These are phyloP conservation scores for Intellagama lesueurii DNA, from an alignment of 2,797 vertebrate genomes.

Conservation along the genomic window DNA sequence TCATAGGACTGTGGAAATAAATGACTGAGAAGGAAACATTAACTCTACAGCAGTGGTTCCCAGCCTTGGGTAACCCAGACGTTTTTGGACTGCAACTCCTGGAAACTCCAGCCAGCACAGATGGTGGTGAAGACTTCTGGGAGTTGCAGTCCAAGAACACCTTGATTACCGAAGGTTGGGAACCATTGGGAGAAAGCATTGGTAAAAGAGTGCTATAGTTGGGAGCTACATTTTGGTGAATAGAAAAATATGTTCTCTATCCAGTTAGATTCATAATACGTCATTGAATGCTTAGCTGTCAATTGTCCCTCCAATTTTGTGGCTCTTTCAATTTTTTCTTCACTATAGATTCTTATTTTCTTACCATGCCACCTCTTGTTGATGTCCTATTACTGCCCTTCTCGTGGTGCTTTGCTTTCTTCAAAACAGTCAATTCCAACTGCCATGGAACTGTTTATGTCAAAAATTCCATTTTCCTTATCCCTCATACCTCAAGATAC, in stretches of 20 bases:
- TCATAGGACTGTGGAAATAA: not conserved
- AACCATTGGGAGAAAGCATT: not conserved
- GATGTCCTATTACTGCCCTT: not conserved
- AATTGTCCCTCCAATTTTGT: not conserved
- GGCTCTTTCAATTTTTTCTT: not conserved
- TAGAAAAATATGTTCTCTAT: not conserved
- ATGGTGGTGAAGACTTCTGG: too few species aligned
- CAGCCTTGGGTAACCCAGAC: too few species aligned
- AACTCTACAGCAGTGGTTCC: too few species aligned
- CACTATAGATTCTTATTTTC: not conserved
- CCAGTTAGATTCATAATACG: conserved; percentile 6
- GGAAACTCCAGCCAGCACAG: too few species aligned
- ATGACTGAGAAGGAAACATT: not conserved
- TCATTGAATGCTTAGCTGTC: not conserved
- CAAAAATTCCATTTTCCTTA: conserved; percentile 25
- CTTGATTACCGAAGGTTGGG: too few species aligned
- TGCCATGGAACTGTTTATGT: conserved; percentile 14
- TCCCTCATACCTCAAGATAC: not conserved
- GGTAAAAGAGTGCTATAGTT: not conserved
- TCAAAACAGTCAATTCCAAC: conserved; percentile 17
- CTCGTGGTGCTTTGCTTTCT: not conserved
- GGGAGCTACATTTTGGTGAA: not conserved
- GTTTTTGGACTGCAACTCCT: too few species aligned
- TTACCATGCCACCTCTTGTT: not conserved
- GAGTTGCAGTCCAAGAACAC: too few species aligned